Conservation (phyloP, 2,888 invertebrate genomes). For the Diadegma fenestrale region DNA sequence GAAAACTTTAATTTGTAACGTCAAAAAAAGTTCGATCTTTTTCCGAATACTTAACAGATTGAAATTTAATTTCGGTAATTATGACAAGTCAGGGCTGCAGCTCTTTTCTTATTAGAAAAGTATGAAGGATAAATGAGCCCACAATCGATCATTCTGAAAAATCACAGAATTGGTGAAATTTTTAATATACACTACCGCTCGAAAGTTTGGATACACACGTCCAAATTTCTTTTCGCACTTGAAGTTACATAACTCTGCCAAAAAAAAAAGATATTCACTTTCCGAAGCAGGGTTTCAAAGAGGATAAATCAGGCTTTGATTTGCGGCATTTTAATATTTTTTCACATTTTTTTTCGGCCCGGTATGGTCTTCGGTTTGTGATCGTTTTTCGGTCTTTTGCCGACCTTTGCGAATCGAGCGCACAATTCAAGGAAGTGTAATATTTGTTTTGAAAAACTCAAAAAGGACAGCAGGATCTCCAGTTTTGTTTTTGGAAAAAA, state of each 20-base stretch:
- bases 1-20: too few relatives aligned
- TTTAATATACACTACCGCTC: too few relatives aligned
- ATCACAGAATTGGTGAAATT: too few relatives aligned
- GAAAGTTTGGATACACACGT: neutral
- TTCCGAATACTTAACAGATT: too few relatives aligned
- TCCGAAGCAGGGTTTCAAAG: neutral
- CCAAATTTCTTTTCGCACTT: neutral
- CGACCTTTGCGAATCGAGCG: conserved; percentile 18
- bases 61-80: too few relatives aligned
- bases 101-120: too few relatives aligned
- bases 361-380: neutral
- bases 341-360: neutral
- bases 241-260: neutral
- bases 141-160: too few relatives aligned
- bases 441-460: neutral
- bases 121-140: too few relatives aligned
- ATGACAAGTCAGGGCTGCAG: too few relatives aligned
- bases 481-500: neutral
- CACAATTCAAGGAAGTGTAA: neutral
- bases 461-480: neutral
- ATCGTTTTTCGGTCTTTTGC: conserved; percentile 22
- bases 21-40: too few relatives aligned
- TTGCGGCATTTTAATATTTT: neutral
- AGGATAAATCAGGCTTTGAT: neutral
- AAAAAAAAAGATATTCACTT: neutral